Conservation (phyloP, 37 sponge, comb jelly and placozoan genomes). For the Amphimedon queenslandica region DNA sequence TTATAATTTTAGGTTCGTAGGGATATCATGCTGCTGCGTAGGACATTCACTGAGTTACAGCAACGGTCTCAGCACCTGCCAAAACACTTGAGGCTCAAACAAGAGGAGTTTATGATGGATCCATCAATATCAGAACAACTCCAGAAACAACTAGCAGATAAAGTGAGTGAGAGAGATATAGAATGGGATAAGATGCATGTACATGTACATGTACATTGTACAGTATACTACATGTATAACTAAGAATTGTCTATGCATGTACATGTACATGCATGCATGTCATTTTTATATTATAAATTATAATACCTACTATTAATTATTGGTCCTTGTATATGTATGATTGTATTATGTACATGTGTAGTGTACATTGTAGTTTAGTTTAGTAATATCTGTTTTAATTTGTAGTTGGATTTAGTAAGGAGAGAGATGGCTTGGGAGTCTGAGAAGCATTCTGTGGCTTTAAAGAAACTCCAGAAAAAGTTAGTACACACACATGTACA, state of each 20-base stretch:
- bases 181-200: no score
- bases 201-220: no score
- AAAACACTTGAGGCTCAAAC: conserved; percentile 38
- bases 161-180: conserved; percentile 38
- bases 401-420: conserved; percentile 51
- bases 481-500: conserved; percentile 32
- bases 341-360: no score
- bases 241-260: not conserved
- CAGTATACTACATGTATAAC: no score
- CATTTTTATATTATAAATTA: no score
- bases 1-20: conserved; percentile 8
- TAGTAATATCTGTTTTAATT: no score
- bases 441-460: conserved; percentile 69
- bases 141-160: conserved; percentile 29
- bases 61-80: conserved; percentile 60
- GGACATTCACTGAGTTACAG: conserved; percentile 68
- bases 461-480: conserved; percentile 63
- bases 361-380: no score
- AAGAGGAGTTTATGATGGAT: conserved; percentile 89
- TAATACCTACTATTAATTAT: no score
- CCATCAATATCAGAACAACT: conserved; percentile 68
- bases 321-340: no score
- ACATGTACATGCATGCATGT: no score
- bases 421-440: conserved; percentile 91
- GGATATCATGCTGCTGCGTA: conserved; percentile 31